These are phyloP conservation scores for Leptinotarsa haldemani DNA, from an alignment of 2,888 invertebrate species.

Conservation along the genomic window DNA sequence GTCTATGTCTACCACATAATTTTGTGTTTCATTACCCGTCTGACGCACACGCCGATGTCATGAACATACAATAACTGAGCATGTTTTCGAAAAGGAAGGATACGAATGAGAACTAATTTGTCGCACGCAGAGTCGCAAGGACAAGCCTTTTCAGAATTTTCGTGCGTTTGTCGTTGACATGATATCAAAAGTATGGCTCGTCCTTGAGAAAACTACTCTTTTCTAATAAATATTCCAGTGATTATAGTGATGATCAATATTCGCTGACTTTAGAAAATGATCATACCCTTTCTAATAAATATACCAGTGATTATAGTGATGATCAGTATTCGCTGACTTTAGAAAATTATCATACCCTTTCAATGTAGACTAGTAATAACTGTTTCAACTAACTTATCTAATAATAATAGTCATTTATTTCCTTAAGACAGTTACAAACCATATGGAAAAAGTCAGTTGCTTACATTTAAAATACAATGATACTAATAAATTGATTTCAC, in stretches of 20 bases:
- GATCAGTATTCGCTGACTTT: background rate
- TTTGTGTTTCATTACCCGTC: background rate
- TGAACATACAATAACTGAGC: background rate
- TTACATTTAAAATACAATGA: too few species aligned
- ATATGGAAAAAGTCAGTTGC: too few species aligned
- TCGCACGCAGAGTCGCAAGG: background rate
- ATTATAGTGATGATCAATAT: background rate
- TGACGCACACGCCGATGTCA: background rate
- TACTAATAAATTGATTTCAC: too few species aligned
- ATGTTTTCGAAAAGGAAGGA: background rate
- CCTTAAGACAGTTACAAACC: too few species aligned
- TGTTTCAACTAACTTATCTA: too few species aligned
- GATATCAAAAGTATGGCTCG: background rate
- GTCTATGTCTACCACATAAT: too few species aligned
- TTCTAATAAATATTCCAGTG: background rate
- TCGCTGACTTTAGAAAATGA: background rate
- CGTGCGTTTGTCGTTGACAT: background rate
- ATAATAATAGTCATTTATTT: too few species aligned
- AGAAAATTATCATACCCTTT: too few species aligned
- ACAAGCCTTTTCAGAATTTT: background rate
- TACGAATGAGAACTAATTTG: background rate
- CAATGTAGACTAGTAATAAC: too few species aligned
- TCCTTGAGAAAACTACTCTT: background rate
- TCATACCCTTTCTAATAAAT: background rate
- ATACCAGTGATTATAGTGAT: background rate